Conservation (phyloP, 2,113 vertebrate species). For the Sorex fumeus region DNA sequence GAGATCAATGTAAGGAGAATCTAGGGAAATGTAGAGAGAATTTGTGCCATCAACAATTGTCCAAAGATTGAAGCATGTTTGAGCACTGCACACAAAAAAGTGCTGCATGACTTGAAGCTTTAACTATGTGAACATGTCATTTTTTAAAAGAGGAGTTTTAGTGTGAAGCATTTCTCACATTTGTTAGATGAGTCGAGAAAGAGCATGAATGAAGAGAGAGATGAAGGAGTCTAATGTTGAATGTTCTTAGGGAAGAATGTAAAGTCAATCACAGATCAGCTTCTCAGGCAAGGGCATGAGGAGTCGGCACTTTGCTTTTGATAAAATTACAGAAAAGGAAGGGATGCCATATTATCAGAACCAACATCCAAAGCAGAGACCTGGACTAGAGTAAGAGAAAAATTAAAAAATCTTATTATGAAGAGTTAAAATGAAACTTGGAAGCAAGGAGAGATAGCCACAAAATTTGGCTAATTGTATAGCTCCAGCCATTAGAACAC, state of each 20-base stretch:
- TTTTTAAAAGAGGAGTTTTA: background rate
- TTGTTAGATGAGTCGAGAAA: too few species aligned
- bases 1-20: background rate
- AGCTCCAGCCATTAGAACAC: background rate
- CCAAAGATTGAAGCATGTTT: background rate
- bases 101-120: background rate
- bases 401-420: too few species aligned
- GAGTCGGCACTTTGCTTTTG: background rate
- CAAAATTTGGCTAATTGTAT: background rate
- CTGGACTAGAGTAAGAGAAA: background rate
- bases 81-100: too few species aligned
- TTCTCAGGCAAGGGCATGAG: background rate
- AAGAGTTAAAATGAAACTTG: background rate
- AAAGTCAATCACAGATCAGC: background rate
- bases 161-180: background rate
- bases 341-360: too few species aligned
- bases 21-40: rapidly evolving
- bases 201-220: too few species aligned
- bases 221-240: background rate
- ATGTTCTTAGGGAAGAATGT: background rate
- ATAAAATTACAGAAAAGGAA: too few species aligned
- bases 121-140: background rate
- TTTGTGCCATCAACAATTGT: background rate
- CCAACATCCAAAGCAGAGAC: too few species aligned
- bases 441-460: too few species aligned